Conservation (phyloP, 53 echinoderm and acorn worm genomes). For the Echinometra lucunter region DNA sequence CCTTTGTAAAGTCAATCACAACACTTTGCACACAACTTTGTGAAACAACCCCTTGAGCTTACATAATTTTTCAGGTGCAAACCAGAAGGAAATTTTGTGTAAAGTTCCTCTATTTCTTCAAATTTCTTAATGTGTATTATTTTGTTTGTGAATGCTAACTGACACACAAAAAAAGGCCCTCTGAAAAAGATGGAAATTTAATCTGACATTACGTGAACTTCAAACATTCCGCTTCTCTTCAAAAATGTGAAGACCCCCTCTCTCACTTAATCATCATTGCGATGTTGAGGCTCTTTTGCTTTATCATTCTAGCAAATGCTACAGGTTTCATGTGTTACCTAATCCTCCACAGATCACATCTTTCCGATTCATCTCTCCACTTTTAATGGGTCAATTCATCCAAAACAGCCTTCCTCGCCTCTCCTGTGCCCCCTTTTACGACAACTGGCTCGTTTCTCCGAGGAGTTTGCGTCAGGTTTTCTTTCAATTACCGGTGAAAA, state of each 20-base stretch:
- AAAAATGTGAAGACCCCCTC: not conserved
- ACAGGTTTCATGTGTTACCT: not conserved
- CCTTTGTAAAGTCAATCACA: too few relatives aligned
- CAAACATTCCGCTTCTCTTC: not conserved
- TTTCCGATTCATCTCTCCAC: not conserved
- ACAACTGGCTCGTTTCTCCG: not conserved
- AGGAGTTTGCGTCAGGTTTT: conserved; percentile 32
- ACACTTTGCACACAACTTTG: too few relatives aligned
- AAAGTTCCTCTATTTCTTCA: not conserved
- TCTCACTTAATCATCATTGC: not conserved
- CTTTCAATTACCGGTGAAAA: conserved; percentile 45
- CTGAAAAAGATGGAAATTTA: not conserved
- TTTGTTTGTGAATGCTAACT: not conserved
- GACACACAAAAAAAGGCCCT: not conserved
- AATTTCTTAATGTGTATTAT: not conserved
- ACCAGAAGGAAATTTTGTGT: not conserved
- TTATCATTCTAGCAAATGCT: not conserved
- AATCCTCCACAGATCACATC: not conserved
- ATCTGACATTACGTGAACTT: conserved; percentile 11
- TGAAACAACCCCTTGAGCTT: too few relatives aligned
- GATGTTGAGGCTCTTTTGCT: not conserved
- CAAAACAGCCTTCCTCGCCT: not conserved
- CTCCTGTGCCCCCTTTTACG: conserved; percentile 40
- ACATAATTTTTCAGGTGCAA: not conserved
- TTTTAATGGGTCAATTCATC: conserved; percentile 3